Base-by-base conservation (phyloP, 2,797 vertebrate genomes). In the Liparis tanakae region DNA sequence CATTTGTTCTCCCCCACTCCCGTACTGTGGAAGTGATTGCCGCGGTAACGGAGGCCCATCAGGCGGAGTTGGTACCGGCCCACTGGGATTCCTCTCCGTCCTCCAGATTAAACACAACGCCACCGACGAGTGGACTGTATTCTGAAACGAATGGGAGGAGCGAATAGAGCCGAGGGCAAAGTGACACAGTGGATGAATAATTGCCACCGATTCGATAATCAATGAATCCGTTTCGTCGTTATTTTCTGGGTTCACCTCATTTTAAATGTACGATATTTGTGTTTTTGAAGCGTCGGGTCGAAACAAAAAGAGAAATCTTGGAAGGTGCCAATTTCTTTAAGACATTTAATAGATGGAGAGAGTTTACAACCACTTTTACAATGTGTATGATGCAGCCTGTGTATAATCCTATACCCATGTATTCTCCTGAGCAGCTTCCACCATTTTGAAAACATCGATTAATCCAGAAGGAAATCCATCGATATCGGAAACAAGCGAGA, bases 61-160 rank as follows among this genome's bases (percentile, higher is more conserved):
- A 83, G 78, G 74, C 72, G 57, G 76, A 86, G 85, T 84, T 84
- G 85, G 81, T 80, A 81, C 1, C 51, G 71, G 70, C 73, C 76
- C 73, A 36, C 72, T 81, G 80, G 72, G 82, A 82, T 80, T 81
- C 72, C 63, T 78, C 74, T 84, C 30, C 37, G 80, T 89, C 79
- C 69, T 61, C 30, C 58, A 79, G 74, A 84, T 83, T 79, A 83
- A 30, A 58, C 58, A 48, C 39, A 39, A 72, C 66, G 46, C 57
- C 66, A 39, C 54, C 61, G 81, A 89, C 79, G 79, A 70, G 54
- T 62, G 54, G 37, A 39, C 72, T 17, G 33, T 54, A 46, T 48
- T 62, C 46, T 67, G 68, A 83, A 80, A 80, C 70, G 50, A 72
- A 1, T 3, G n/a, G 62, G 36, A 61, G 60, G 39, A 66, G 60